Percentiles rank a stretch among this genome's conserved stretches.
phyloP scores from a whole-genome alignment of 2,888 invertebrate species.

The Folsomia manolachei region DNA sequence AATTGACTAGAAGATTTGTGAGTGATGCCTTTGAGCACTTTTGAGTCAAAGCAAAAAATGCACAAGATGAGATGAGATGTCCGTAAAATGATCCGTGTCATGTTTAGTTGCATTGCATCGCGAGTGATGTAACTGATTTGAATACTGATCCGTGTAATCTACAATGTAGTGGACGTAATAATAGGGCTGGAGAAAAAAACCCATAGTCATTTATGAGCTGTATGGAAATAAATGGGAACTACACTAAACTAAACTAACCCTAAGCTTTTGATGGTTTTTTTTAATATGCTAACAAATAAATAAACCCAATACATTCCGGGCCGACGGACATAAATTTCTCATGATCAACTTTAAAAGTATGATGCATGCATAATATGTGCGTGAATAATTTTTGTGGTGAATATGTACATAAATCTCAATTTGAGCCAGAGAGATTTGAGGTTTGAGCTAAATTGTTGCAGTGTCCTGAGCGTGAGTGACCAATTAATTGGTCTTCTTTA shows the following conservation, averaged over 20 bases:
- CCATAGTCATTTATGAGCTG: background rate
- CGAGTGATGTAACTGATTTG: background rate
- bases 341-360: no score
- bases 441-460: no score
- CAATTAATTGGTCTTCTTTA: no score
- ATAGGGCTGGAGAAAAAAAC: background rate
- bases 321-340: no score
- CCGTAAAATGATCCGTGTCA: slow-evolving; percentile 14
- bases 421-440: no score
- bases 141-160: slow-evolving; percentile 5
- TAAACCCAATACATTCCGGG: background rate
- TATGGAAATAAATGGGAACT: background rate
- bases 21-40: background rate
- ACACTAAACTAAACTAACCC: no score
- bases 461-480: no score
- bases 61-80: background rate
- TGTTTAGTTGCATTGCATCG: background rate
- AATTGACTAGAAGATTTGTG: background rate
- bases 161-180: background rate
- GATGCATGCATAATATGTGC: no score
- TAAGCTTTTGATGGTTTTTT: no score
- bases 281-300: background rate
- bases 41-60: background rate
- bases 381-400: no score
- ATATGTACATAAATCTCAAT: no score